Conservation (phyloP, 2,888 invertebrate species). For the Noctua janthe region DNA sequence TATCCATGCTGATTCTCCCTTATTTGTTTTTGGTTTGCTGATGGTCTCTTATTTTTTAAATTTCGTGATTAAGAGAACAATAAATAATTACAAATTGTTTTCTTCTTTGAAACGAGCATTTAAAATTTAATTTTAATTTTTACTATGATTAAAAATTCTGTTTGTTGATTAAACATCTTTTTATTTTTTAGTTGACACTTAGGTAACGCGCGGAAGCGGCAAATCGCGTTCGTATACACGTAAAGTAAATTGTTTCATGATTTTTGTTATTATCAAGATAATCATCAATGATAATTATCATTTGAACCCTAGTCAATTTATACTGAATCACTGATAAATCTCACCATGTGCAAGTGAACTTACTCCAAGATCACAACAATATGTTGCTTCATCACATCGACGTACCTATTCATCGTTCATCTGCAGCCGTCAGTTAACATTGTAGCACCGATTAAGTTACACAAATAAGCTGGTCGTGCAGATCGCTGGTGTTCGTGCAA, state of each 20-base stretch:
- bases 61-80: not conserved
- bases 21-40: not conserved
- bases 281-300: not conserved
- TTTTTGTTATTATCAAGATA: not conserved
- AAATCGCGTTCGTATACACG: too few species aligned
- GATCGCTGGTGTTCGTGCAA: slow-evolving; percentile 57
- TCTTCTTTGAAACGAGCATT: not conserved
- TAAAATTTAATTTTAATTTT: too few species aligned
- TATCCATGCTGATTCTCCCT: not conserved
- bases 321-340: not conserved
- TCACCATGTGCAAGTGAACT: not conserved
- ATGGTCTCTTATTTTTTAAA: not conserved
- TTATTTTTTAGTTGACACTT: too few species aligned
- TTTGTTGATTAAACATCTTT: too few species aligned
- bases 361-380: not conserved
- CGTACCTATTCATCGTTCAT: slow-evolving; percentile 4
- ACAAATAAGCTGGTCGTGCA: slow-evolving; percentile 53
- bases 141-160: too few species aligned
- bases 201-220: too few species aligned
- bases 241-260: not conserved
- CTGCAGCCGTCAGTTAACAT: not conserved
- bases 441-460: slow-evolving; percentile 54
- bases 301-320: not conserved
- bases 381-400: not conserved
- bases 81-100: not conserved